These are phyloP conservation scores for Bufo bufo DNA, from an alignment of 2,113 vertebrate species.

Conservation along the genomic window DNA sequence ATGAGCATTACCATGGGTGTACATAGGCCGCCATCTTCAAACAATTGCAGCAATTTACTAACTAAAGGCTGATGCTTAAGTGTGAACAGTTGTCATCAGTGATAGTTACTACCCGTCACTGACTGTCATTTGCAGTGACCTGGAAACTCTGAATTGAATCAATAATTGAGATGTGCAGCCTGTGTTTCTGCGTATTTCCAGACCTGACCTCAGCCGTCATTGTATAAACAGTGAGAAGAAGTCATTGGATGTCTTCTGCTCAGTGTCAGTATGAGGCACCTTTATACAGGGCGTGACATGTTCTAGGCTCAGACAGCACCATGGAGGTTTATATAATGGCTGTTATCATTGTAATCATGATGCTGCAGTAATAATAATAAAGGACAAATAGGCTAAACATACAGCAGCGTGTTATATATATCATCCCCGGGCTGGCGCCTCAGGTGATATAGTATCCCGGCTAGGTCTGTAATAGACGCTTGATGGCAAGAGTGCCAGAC, in stretches of 20 bases:
- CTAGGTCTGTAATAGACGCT: not conserved
- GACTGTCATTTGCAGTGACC: too few relatives aligned
- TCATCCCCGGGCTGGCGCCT: slow-evolving; percentile 8
- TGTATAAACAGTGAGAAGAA: not conserved
- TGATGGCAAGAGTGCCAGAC: not conserved
- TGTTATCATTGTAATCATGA: not conserved
- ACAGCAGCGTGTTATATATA: not conserved
- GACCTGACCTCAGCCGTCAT: not conserved
- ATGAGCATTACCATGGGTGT: too few relatives aligned
- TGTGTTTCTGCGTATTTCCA: not conserved
- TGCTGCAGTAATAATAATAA: not conserved
- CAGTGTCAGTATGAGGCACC: not conserved
- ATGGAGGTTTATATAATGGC: not conserved
- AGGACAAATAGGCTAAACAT: not conserved
- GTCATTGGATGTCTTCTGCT: not conserved
- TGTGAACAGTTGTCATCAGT: too few relatives aligned
- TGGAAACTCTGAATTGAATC: too few relatives aligned
- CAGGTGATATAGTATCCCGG: slow-evolving; percentile 5
- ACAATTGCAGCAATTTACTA: too few relatives aligned
- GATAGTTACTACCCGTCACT: too few relatives aligned
- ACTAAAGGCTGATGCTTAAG: too few relatives aligned
- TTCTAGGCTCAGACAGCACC: not conserved
- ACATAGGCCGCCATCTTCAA: too few relatives aligned
- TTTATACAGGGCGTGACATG: not conserved
- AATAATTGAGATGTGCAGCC: not conserved